Evolutionary conservation across 2,113 vertebrate genomes (phyloP).

Genomic region (Chloropsis hardwickii): DNA sequence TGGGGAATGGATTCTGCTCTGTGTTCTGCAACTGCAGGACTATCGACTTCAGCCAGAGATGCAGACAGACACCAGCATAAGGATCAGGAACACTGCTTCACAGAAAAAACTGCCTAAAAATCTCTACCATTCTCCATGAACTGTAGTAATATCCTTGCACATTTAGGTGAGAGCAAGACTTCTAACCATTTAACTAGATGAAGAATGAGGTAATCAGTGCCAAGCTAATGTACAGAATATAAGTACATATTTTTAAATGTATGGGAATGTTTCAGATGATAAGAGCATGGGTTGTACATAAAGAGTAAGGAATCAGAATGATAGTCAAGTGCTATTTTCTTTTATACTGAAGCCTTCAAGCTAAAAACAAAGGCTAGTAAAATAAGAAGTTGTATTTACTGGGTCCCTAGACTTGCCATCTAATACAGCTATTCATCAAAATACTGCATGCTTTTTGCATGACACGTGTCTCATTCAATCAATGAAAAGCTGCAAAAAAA

Average conservation of each 20-base stretch:
- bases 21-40: not conserved
- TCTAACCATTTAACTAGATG: not conserved
- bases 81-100: not conserved
- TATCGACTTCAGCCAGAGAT: not conserved
- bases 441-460: constrained; percentile 31
- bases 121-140: not conserved
- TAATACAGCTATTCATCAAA: constrained; percentile 74
- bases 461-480: constrained; percentile 36
- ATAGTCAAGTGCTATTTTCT: not conserved
- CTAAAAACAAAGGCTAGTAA: not conserved
- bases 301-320: not conserved
- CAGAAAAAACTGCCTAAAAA: not conserved
- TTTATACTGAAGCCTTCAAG: not conserved
- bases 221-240: not conserved
- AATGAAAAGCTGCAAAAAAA: constrained; percentile 48
- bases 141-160: not conserved
- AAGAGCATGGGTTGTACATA: not conserved
- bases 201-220: not conserved
- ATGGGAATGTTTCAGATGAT: not conserved
- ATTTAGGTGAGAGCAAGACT: not conserved
- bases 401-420: constrained; percentile 51
- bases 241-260: not conserved
- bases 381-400: constrained; percentile 9
- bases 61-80: not conserved
- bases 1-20: not conserved